Conservation (phyloP, 1,140 invertebrate genomes). For the Heliconius eleuchia region DNA sequence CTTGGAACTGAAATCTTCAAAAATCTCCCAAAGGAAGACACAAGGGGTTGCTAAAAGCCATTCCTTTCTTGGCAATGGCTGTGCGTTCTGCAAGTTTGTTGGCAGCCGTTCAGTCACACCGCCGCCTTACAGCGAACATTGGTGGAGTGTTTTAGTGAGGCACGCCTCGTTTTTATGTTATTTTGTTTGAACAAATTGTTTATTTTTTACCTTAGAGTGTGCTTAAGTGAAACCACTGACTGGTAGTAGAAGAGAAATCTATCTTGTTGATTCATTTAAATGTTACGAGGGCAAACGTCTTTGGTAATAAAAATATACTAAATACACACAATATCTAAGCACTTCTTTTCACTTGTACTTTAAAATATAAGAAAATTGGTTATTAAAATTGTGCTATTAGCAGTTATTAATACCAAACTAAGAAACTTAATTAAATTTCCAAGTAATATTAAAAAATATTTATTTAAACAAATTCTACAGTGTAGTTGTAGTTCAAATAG, state of each 20-base stretch:
- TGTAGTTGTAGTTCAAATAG: too few relatives aligned
- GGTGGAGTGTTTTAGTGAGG: slow-evolving; percentile 19
- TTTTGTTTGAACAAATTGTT: slow-evolving; percentile 8
- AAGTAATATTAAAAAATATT: not conserved
- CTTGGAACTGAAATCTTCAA: not conserved
- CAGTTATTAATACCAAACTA: too few relatives aligned
- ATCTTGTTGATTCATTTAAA: slow-evolving; percentile 3
- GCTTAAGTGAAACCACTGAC: slow-evolving; percentile 10
- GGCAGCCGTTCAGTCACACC: slow-evolving; percentile 6
- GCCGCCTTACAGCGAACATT: not conserved
- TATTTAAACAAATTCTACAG: too few relatives aligned
- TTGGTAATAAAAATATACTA: not conserved
- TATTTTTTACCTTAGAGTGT: slow-evolving; percentile 2
- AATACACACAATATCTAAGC: not conserved
- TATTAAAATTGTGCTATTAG: too few relatives aligned
- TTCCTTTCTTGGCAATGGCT: slow-evolving; percentile 28
- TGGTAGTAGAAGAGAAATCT: not conserved
- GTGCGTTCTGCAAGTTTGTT: slow-evolving; percentile 24
- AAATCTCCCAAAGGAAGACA: slow-evolving; percentile 13
- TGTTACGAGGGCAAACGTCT: not conserved
- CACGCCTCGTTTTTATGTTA: not conserved
- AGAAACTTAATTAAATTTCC: too few relatives aligned
- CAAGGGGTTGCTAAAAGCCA: slow-evolving; percentile 7
- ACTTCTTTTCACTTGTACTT: not conserved
- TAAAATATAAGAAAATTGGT: not conserved